Base-by-base conservation (phyloP, 2,888 invertebrate species). In the Subacronicta megacephala region DNA sequence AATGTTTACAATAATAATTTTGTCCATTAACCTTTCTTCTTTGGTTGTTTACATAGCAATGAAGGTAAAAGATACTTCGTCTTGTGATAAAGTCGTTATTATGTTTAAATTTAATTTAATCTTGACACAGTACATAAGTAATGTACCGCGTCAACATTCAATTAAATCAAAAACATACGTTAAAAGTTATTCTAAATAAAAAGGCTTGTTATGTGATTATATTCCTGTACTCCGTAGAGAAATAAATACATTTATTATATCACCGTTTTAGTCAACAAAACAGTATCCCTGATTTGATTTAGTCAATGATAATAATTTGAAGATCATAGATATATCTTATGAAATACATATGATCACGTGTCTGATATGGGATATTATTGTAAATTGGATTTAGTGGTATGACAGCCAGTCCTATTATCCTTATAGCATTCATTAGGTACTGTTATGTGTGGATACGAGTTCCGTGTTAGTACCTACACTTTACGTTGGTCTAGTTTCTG, bases 11-110 rank as follows among this genome's bases (percentile, higher is more conserved):
- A n/a, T 12, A 5, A n/a, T n/a, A 31, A 10, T 46, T 46, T 59
- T 64, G 46, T 41, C 52, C 43, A 61, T 60, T 5, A 61, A 52
- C 55, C 60, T 56, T 60, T n/a, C 1, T 18, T 33, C 18, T 38
- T 26, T 43, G 29, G 51, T 10, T 26, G 10, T 26, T 33, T 33
- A 68, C 26, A 38, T 52, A 52, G 46, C 40, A 44, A 46, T 43
- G 46, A 57, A 44, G 18, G 38, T 35, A 16, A 16, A 31, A 16
- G 9, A 51, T 49, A 16, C 38, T 45, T 37, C 15, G 40, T 40
- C 20, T 15, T 23, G 37, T 56, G 26, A 17, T 50, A 37, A 36
- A n/a, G 40, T 44, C 43, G 7, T 23, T 35, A 41, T 54, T 40
- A 42, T 58, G 41, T 61, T 29, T 47, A 44, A n/a, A 16, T 53